A percentile compares a stretch with the other conserved stretches of the same genome.
phyloP scores from a whole-genome alignment of 2,797 vertebrate genomes.

The Helostoma temminkii region DNA sequence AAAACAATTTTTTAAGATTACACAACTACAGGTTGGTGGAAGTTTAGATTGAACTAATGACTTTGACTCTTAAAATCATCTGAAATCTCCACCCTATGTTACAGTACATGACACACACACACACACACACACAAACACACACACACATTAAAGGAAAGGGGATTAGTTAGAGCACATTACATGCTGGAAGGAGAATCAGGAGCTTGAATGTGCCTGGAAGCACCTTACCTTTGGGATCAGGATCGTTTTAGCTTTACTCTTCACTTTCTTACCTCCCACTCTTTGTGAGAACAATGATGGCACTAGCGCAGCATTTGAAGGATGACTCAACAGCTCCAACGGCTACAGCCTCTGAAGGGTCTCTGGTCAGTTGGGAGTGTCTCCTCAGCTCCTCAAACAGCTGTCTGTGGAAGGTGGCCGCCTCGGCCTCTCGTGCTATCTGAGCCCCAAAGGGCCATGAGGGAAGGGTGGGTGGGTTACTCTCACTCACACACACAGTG shows the following conservation, averaged over 20 bases:
- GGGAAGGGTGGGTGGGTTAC: conserved; percentile 67
- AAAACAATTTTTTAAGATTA: not conserved
- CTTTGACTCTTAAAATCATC: conserved; percentile 9
- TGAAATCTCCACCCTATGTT: conserved; percentile 26
- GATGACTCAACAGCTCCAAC: conserved; percentile 96
- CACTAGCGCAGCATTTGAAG: conserved; percentile 97
- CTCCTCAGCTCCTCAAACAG: conserved; percentile 97
- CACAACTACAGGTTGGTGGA: not conserved
- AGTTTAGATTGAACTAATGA: conserved; percentile 9
- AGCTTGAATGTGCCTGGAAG: not conserved
- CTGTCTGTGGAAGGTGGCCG: conserved; percentile 96
- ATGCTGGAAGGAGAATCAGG: conserved; percentile 2
- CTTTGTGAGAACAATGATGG: conserved; percentile 96
- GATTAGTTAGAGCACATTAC: not conserved
- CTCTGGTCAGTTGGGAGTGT: conserved; percentile 90
- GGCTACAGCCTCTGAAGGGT: conserved; percentile 94
- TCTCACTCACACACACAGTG: conserved; percentile 67
- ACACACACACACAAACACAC: conserved; percentile 17
- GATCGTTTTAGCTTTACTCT: not conserved
- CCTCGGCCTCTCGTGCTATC: conserved; percentile 99
- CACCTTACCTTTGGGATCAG: conserved; percentile 58
- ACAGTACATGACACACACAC: conserved; percentile 1
- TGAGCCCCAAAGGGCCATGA: conserved; percentile 73
- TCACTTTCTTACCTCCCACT: conserved; percentile 92
- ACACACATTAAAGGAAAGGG: conserved; percentile 1